Evolutionary conservation across 2,113 vertebrate species (phyloP).

Genomic region (Etheostoma spectabile): DNA sequence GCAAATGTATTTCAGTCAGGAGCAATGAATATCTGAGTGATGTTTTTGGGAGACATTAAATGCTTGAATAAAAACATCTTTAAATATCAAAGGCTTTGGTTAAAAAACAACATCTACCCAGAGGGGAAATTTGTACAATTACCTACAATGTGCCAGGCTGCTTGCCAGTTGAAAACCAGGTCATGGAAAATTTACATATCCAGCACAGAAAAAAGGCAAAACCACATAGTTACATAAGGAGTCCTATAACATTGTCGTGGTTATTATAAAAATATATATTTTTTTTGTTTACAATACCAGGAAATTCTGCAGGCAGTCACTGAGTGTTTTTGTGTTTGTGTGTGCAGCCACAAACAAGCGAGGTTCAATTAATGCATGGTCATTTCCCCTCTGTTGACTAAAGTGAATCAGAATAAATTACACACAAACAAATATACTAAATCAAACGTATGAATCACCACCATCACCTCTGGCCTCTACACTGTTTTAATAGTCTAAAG

Average conservation of each 20-base stretch:
- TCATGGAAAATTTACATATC: conserved; percentile 71
- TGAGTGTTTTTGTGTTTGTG: conserved; percentile 22
- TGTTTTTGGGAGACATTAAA: conserved; percentile 55
- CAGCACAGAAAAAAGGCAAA: conserved; percentile 51
- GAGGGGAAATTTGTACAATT: conserved; percentile 54
- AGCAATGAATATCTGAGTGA: conserved; percentile 32
- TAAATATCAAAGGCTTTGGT: conserved; percentile 61
- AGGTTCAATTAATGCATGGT: conserved; percentile 32
- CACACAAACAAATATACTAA: conserved; percentile 46
- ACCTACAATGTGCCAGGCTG: conserved; percentile 56
- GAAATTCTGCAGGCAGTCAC: conserved; percentile 15
- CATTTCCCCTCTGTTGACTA: conserved; percentile 53
- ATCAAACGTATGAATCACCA: conserved; percentile 55
- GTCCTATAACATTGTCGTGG: conserved; percentile 41
- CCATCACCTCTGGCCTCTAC: conserved; percentile 43
- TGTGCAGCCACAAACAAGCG: conserved; percentile 16
- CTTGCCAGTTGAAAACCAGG: conserved; percentile 55
- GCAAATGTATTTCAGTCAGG: conserved; percentile 45
- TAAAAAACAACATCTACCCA: conserved; percentile 42
- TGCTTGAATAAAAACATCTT: conserved; percentile 44
- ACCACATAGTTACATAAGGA: conserved; percentile 50
- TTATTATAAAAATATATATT: conserved; percentile 9
- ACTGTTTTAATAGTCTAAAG: conserved; percentile 36
- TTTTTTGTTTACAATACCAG: conserved; percentile 25
- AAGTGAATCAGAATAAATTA: conserved; percentile 74